These are phyloP conservation scores for Ephydatia muelleri DNA, from an alignment of 37 sponge, comb jelly and placozoan genomes.

Conservation along the genomic window DNA sequence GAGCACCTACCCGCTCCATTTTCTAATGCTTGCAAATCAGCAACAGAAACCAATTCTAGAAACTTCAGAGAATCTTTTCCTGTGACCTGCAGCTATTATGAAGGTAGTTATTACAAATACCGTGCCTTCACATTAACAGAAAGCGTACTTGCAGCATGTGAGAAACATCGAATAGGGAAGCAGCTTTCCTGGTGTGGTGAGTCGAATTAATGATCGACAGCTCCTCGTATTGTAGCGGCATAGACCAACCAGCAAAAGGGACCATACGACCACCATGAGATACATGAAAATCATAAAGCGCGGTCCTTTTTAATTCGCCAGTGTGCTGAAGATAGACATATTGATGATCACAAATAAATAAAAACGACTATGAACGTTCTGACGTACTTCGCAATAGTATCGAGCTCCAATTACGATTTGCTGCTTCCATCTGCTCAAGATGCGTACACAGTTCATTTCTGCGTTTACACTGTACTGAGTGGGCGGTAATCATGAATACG, in stretches of 20 bases:
- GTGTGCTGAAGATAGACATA: background rate
- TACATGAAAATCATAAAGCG: slow-evolving; percentile 86
- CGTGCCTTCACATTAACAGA: background rate
- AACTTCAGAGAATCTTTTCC: slow-evolving; percentile 76
- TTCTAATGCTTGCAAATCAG: slow-evolving; percentile 63
- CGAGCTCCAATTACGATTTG: background rate
- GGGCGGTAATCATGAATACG: no score
- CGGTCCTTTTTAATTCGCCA: slow-evolving; percentile 54
- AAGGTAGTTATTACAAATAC: background rate
- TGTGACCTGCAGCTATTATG: slow-evolving; percentile 58
- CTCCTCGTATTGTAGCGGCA: slow-evolving; percentile 87
- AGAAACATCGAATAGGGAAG: slow-evolving; percentile 95
- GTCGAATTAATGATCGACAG: slow-evolving; percentile 63
- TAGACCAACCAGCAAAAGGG: slow-evolving; percentile 94
- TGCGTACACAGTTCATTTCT: background rate
- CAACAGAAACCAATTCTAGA: slow-evolving; percentile 72
- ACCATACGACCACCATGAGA: slow-evolving; percentile 91
- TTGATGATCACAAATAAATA: no score
- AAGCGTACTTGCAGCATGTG: slow-evolving; percentile 97
- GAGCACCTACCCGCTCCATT: slow-evolving; percentile 44
- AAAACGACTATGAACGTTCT: background rate
- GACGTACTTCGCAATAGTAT: background rate
- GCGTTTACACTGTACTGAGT: no score
- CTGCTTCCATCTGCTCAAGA: background rate
- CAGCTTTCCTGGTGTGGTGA: slow-evolving; percentile 76